Percentiles rank a stretch among this genome's conserved stretches.
Evolutionary conservation across 2,888 invertebrate species (phyloP).

Genomic region (Volucella inanis): DNA sequence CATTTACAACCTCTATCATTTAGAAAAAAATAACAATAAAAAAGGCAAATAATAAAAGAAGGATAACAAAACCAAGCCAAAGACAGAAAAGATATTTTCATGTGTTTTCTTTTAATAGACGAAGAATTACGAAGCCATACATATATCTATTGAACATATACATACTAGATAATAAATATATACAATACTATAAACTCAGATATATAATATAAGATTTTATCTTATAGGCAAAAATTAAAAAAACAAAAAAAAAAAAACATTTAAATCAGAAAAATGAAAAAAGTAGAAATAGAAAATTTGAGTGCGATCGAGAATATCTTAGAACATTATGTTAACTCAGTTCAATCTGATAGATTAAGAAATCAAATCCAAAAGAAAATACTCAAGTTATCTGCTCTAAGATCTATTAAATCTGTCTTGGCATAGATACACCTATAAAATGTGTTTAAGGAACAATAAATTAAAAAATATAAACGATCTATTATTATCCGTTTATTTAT

Average conservation of each 20-base stretch:
- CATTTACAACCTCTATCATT: slow-evolving; percentile 45
- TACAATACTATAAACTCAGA: slow-evolving; percentile 30
- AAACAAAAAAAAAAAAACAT: neutral
- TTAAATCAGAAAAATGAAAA: no score
- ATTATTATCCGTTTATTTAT: neutral
- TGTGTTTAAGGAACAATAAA: neutral
- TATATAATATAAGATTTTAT: slow-evolving; percentile 30
- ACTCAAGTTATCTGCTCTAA: slow-evolving; percentile 36
- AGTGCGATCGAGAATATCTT: slow-evolving; percentile 32
- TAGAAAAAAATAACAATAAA: slow-evolving; percentile 24
- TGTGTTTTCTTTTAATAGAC: slow-evolving; percentile 41
- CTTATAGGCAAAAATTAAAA: neutral
- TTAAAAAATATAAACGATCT: neutral
- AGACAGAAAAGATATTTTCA: slow-evolving; percentile 6
- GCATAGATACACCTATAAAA: neutral
- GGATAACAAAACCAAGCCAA: no score
- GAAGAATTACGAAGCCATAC: slow-evolving; percentile 16
- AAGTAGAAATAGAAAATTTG: neutral
- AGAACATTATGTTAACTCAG: slow-evolving; percentile 37
- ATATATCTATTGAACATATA: slow-evolving; percentile 22
- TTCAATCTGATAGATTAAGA: slow-evolving; percentile 29
- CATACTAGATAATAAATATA: slow-evolving; percentile 41
- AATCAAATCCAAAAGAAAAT: slow-evolving; percentile 21
- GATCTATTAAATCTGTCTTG: neutral
- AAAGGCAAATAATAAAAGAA: neutral